Base-by-base conservation (phyloP, 2,888 invertebrate species). In the Xylota segnis region DNA sequence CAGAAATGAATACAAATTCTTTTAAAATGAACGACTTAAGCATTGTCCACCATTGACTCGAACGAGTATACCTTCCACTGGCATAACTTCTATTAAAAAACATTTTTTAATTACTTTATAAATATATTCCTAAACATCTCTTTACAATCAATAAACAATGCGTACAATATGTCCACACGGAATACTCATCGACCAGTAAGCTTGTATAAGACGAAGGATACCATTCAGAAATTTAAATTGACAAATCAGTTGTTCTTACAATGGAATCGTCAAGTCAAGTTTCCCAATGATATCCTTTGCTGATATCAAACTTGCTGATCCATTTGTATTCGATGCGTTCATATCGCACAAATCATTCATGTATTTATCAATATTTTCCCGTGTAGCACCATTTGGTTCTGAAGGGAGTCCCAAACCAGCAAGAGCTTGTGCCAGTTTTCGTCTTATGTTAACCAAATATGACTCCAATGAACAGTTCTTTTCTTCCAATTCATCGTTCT, bases 331-430 rank as follows among this genome's bases (percentile, higher is more conserved):
- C 61, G 95, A 94, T 82, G 93, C 92, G 61, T 95, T 93, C 89
- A 96, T 93, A 58, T 93, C 93, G 90, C 97, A 96, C 68, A 98
- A 93, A 90, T 96, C 96, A 65, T 95, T 95, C 95, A 98, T 96
- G 90, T 97, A 98, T 88, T 94, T 95, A 88, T 98, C 98, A 81
- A 98, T 97, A 88, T 97, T 98, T 83, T 96, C 95, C 88, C 96
- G 93, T 0, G 96, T 96, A 2, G 98, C 96, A 0, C 96, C 95
- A 89, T 95, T 94, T 88, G 96, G 95, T 6, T 96, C 95, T 94
- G 95, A 95, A 91, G 97, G 96, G 86, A 97, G 92, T 47, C 96
- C 93, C 50, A 97, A 92, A 23, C 94, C 93, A 6, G 95, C 93
- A 88, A 98, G 94, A 2, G 95, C 95, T 75, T 94, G 93, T 4